Percentiles rank a stretch among this genome's conserved stretches.
phyloP scores from a whole-genome alignment of 2,797 vertebrate species.

The Acipenser oxyrinchus region DNA sequence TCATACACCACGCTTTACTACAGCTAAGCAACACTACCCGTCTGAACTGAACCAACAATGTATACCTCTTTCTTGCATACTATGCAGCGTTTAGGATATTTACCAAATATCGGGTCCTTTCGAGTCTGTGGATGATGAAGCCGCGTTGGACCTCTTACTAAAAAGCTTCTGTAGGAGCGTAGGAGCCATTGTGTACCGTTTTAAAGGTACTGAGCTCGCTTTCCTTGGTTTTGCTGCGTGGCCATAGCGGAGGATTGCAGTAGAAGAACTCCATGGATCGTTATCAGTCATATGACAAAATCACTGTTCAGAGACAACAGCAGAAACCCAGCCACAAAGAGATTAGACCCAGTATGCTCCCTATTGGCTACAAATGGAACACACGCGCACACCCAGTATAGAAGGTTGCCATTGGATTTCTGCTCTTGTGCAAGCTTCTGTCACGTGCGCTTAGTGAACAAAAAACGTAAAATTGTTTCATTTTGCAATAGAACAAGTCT shows the following conservation, averaged over 20 bases:
- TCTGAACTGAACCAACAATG: not conserved
- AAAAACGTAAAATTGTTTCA: too few relatives aligned
- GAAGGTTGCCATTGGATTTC: not conserved
- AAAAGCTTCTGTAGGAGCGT: conserved; percentile 64
- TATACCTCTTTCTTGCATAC: not conserved
- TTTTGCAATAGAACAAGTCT: too few relatives aligned
- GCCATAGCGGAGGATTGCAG: conserved; percentile 32
- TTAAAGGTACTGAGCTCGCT: not conserved
- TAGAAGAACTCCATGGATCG: conserved; percentile 17
- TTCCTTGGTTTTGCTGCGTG: conserved; percentile 17
- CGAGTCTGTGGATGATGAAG: conserved; percentile 15
- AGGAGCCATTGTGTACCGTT: conserved; percentile 35
- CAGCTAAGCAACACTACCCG: not conserved
- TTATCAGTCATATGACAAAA: conserved; percentile 1
- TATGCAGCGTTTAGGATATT: not conserved
- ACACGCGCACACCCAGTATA: not conserved
- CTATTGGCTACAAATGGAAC: not conserved
- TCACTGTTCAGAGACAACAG: not conserved
- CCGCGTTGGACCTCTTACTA: conserved; percentile 45
- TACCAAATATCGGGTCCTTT: conserved; percentile 47
- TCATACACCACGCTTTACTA: not conserved
- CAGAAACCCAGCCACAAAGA: not conserved
- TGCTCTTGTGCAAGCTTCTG: not conserved
- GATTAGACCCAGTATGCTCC: not conserved
- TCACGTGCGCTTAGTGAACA: not conserved